Evolutionary conservation across 2,888 invertebrate species (phyloP).

Genomic region (Rhimphoctona megacephalus): DNA sequence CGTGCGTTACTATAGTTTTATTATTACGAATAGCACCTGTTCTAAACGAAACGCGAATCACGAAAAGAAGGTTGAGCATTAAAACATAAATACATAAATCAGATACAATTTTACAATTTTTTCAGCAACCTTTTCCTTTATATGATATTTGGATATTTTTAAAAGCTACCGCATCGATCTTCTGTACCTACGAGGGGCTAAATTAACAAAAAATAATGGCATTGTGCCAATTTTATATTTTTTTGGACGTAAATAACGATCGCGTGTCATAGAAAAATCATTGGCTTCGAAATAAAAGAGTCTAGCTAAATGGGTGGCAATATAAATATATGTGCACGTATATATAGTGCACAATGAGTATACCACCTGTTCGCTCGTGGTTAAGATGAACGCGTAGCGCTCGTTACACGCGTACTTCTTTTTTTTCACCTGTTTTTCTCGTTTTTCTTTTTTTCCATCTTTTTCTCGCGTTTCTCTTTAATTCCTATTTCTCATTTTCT

Average conservation of each 20-base stretch:
- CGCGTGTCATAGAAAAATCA: slow-evolving; percentile 1
- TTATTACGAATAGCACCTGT: too few species aligned
- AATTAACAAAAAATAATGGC: background rate
- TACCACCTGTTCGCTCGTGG: slow-evolving; percentile 61
- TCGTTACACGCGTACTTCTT: slow-evolving; percentile 50
- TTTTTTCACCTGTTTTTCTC: slow-evolving; percentile 11
- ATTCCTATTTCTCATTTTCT: slow-evolving; percentile 50
- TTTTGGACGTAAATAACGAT: background rate
- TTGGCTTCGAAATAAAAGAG: background rate
- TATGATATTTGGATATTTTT: too few species aligned
- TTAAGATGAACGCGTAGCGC: slow-evolving; percentile 48
- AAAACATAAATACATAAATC: too few species aligned
- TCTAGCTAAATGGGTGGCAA: background rate
- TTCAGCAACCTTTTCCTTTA: too few species aligned
- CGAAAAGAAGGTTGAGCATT: too few species aligned
- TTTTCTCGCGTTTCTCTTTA: slow-evolving; percentile 21
- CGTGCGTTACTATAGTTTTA: too few species aligned
- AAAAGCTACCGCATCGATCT: too few species aligned
- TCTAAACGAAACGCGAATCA: too few species aligned
- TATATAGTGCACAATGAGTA: slow-evolving; percentile 12
- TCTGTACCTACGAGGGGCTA: too few species aligned
- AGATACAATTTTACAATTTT: too few species aligned
- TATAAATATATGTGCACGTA: background rate
- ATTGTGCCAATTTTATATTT: background rate
- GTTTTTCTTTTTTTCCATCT: slow-evolving; percentile 31